Evolutionary conservation across 2,113 vertebrate species (phyloP), one percentile per base, ranked within the genome.

Genomic region (Leptosomus discolor): DNA sequence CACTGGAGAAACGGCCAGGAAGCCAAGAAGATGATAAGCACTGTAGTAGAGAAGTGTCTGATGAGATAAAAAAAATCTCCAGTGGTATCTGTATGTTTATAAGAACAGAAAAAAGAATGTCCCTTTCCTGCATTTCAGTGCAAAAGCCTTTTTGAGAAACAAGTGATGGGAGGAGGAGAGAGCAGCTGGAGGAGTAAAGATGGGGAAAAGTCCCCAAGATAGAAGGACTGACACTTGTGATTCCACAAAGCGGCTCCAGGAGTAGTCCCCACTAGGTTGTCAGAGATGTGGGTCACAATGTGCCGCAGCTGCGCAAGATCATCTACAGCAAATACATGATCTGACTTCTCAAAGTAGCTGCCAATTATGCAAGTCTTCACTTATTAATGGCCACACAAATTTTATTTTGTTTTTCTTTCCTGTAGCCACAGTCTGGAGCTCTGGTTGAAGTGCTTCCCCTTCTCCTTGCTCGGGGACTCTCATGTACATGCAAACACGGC

Each of bases 111-210:
- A 65, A 64, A 57, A 3, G 2, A 57, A 30, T 32, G 8, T 18
- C 19, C 11, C 4, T 74, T 81, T 76, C 46, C 11, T 41, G 23
- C 27, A 30, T 56, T 37, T 4, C 9, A 23, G 13, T 22, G 20
- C 1, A 75, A 79, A 67, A 43, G 4, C 0, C 5, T 15, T 54
- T 92, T 64, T 64, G 56, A 50, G 29, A 65, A 78, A 71, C 2
- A n/a, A 32, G 3, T 29, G 57, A 39, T 10, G 9, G 16, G 23
- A 74, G 11, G 27, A 77, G 12, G 12, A 82, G 14, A n/a, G 9
- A 60, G 8, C 0, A 0, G 3, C 5, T 69, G 8, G 11, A 48
- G 7, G 63, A 63, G 75, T 24, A 74, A 53, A 2, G 11, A 27
- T 41, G 12, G 23, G 18, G 3, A 5, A 95, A 74, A 87, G 90